phyloP scores from a whole-genome alignment of 2,888 invertebrate species.

The Thereva nobilitata region DNA sequence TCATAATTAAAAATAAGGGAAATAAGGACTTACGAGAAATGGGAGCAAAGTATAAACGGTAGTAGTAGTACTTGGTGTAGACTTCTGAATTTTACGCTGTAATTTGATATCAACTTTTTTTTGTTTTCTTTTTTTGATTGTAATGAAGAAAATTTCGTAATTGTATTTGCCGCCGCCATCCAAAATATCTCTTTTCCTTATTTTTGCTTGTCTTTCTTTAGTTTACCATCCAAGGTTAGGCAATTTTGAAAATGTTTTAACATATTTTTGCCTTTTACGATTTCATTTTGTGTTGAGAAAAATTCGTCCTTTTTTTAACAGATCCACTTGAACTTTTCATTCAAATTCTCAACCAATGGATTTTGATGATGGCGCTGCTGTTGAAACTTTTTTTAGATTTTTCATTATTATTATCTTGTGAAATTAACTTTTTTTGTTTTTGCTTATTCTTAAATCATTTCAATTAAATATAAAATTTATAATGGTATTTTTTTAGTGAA shows the following conservation, averaged over 20 bases:
- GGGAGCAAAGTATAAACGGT: constrained; percentile 40
- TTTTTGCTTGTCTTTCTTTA: too few relatives aligned
- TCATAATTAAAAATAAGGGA: constrained; percentile 30
- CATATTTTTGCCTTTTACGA: not conserved
- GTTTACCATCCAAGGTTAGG: too few relatives aligned
- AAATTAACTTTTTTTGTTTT: not conserved
- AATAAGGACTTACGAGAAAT: constrained; percentile 43
- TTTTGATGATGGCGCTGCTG: constrained; percentile 30
- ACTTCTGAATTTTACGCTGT: constrained; percentile 24
- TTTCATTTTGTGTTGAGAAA: constrained; percentile 2
- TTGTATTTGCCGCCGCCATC: too few relatives aligned
- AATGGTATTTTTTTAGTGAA: too few relatives aligned
- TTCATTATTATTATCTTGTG: constrained; percentile 23
- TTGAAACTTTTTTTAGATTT: constrained; percentile 24
- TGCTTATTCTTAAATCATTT: too few relatives aligned
- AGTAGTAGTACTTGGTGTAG: constrained; percentile 38
- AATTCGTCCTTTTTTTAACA: constrained; percentile 22
- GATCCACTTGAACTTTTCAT: constrained; percentile 29
- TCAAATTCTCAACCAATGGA: constrained; percentile 19
- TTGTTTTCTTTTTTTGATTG: too few relatives aligned
- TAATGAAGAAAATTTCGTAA: too few relatives aligned
- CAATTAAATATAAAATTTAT: too few relatives aligned
- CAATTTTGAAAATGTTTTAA: too few relatives aligned
- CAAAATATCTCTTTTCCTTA: too few relatives aligned
- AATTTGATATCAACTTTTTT: not conserved